Conservation (phyloP, 2,113 vertebrate genomes). For the Platycercus adscitus region DNA sequence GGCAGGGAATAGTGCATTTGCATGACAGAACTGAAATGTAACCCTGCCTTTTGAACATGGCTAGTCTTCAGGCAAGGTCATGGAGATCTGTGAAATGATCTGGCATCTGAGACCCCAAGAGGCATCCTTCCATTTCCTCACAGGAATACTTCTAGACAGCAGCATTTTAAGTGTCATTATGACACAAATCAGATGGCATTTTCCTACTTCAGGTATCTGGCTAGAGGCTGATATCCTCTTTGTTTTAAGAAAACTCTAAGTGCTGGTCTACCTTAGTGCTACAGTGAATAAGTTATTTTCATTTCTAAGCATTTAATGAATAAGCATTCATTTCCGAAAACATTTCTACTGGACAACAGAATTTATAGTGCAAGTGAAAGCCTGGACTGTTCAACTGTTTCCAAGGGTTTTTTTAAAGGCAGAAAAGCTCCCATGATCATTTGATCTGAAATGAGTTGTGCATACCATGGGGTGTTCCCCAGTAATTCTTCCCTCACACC, state of each 20-base stretch:
- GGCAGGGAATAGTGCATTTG: neutral
- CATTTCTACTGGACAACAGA: neutral
- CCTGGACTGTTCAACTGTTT: neutral
- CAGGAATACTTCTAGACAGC: neutral
- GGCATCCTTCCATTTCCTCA: neutral
- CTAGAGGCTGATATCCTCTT: neutral
- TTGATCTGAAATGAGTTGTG: neutral
- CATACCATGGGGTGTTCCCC: neutral
- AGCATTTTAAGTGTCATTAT: neutral
- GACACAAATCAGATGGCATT: neutral
- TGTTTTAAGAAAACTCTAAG: neutral
- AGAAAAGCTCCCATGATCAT: neutral
- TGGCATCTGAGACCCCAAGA: neutral
- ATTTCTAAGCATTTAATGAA: neutral
- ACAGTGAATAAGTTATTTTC: neutral
- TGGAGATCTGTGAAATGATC: neutral
- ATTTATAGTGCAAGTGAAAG: neutral
- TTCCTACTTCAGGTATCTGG: neutral
- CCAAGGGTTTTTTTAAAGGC: neutral
- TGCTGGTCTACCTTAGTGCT: neutral
- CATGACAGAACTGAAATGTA: neutral
- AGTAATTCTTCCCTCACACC: neutral
- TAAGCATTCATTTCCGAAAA: neutral
- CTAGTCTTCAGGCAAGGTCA: neutral
- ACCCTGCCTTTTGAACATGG: slow-evolving; percentile 53